Percentiles rank a stretch among this genome's conserved stretches.
Evolutionary conservation across 2,113 vertebrate species (phyloP).

Genomic region (Edolisoma coerulescens): DNA sequence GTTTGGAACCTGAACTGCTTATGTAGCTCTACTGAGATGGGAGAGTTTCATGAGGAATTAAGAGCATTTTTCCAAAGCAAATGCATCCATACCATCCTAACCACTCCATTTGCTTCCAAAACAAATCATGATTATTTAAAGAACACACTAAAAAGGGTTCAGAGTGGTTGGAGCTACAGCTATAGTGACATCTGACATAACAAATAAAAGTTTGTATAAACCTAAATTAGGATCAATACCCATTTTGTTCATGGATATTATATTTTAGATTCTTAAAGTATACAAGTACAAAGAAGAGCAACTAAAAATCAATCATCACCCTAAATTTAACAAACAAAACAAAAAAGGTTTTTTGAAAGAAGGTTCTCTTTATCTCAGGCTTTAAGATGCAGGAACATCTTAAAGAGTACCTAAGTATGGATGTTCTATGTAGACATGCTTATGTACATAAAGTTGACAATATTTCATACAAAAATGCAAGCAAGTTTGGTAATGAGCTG

Average conservation of each 20-base stretch:
- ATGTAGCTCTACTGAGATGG: neutral
- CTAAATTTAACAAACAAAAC: neutral
- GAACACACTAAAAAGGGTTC: neutral
- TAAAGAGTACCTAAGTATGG: neutral
- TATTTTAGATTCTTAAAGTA: neutral
- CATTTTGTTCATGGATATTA: neutral
- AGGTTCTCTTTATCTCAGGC: neutral
- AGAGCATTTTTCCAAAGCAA: neutral
- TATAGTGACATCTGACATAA: neutral
- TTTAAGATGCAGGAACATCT: neutral
- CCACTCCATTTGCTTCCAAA: neutral
- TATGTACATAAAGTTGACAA: neutral
- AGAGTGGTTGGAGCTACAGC: neutral
- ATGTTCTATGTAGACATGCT: fast-evolving
- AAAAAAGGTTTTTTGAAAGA: neutral
- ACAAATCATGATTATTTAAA: neutral
- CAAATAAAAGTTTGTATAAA: neutral
- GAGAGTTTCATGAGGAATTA: neutral
- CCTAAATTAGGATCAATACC: neutral
- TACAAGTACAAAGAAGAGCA: neutral
- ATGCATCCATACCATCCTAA: neutral
- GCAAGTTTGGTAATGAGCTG: neutral
- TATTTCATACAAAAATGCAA: neutral
- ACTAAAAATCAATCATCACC: neutral
- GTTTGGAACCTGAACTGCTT: neutral